Conservation (phyloP, 2,113 vertebrate genomes). For the Bos taurus region ARS-UCD2.0 NC_037331.1:2690501-2691000, state of each 20-base stretch:
- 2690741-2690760: neutral
- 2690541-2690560: neutral
- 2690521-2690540: neutral
- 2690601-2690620: neutral
- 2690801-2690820: neutral
- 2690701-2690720: neutral
- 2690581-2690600: neutral
- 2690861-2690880: neutral
- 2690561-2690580: neutral
- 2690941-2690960: neutral
- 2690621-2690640: neutral
- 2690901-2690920: neutral
- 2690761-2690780: neutral
- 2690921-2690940: neutral
- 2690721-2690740: neutral
- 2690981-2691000: neutral
- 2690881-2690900: neutral
- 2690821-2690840: neutral
- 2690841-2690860: neutral
- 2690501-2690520: neutral
- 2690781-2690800: neutral
- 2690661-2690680: neutral
- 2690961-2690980: neutral
- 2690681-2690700: neutral
- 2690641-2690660: neutral